A percentile compares a stretch with the other conserved stretches of the same genome.
These are phyloP conservation scores for Trichonephila clavata DNA, from an alignment of 1,140 invertebrate species.

Conservation along the genomic window DNA sequence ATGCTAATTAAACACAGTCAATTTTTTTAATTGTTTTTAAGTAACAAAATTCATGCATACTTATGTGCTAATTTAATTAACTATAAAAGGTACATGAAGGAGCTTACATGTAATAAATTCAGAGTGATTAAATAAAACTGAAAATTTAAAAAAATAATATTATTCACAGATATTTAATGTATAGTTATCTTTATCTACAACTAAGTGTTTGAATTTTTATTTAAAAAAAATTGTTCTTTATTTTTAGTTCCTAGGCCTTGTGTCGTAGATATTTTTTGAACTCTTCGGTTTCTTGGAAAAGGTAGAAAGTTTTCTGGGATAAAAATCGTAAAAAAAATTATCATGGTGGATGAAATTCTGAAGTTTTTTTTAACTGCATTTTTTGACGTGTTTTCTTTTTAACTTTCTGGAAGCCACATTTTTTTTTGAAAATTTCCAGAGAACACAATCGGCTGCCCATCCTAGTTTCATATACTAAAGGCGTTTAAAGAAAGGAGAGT, in stretches of 20 bases:
- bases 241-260: background rate
- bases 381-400: background rate
- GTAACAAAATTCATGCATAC: too few species aligned
- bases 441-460: constrained; percentile 24
- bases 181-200: too few species aligned
- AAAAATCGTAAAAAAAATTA: background rate
- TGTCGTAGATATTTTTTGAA: background rate
- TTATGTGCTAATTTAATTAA: too few species aligned
- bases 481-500: background rate
- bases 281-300: background rate
- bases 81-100: too few species aligned
- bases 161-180: too few species aligned
- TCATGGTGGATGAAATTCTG: background rate
- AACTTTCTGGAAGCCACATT: constrained; percentile 24
- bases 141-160: too few species aligned
- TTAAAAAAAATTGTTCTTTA: too few species aligned
- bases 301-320: background rate
- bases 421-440: constrained; percentile 2
- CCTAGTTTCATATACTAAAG: constrained; percentile 39
- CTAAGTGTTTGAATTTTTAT: too few species aligned
- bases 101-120: too few species aligned
- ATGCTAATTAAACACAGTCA: too few species aligned
- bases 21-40: too few species aligned
- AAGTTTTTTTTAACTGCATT: background rate
- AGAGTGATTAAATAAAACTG: too few species aligned